Conservation (phyloP, 2,113 vertebrate species). For the Malaclemys terrapin region DNA sequence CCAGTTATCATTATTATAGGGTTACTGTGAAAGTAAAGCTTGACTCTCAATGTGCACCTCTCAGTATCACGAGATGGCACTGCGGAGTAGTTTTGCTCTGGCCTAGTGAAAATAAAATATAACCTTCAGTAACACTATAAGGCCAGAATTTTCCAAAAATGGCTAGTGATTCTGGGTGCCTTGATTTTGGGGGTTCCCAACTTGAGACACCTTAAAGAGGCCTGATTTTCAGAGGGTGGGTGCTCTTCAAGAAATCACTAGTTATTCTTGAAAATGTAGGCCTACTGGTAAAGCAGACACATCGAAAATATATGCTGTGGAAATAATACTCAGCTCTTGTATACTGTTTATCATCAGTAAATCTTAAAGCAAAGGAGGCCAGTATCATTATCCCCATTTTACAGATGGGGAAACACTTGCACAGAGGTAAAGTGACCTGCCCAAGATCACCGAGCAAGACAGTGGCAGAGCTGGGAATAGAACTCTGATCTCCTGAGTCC, state of each 20-base stretch:
- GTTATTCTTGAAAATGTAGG: background rate
- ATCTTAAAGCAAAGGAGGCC: background rate
- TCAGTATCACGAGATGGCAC: constrained; percentile 17
- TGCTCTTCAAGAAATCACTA: background rate
- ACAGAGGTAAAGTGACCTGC: background rate
- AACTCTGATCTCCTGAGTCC: background rate
- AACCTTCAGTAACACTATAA: rapidly evolving
- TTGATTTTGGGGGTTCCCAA: background rate
- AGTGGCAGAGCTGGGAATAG: background rate
- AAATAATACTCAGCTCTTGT: background rate
- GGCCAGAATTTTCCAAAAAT: rapidly evolving
- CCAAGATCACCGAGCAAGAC: background rate
- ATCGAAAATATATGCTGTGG: background rate
- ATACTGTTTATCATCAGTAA: background rate
- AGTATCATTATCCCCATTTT: background rate
- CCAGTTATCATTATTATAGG: rapidly evolving
- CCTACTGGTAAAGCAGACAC: background rate
- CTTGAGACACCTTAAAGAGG: background rate
- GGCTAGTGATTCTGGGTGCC: background rate
- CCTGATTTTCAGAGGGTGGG: rapidly evolving
- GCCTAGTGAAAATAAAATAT: background rate
- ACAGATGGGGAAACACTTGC: background rate
- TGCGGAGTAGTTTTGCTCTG: background rate
- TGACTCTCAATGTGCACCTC: rapidly evolving
- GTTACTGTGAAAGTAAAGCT: rapidly evolving